Evolutionary conservation across 1,140 invertebrate genomes (phyloP).

Genomic region (Bombus confusus): DNA sequence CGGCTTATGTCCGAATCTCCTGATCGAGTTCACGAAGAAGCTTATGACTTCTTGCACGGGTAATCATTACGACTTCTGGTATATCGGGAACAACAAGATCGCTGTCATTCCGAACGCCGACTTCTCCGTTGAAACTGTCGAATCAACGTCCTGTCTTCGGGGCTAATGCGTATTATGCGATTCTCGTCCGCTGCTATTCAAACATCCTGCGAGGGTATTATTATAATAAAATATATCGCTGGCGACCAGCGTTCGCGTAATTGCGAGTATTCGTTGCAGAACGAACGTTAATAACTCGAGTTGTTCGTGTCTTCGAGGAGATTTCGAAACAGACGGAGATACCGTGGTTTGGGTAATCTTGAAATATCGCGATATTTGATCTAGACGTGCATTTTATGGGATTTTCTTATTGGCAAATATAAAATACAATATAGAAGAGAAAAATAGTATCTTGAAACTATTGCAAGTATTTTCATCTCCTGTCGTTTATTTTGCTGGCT

Average conservation of each 20-base stretch:
- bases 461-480: too few relatives aligned
- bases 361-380: background rate
- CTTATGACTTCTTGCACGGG: constrained; percentile 57
- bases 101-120: background rate
- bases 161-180: too few relatives aligned
- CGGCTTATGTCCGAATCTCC: background rate
- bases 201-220: too few relatives aligned
- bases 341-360: background rate
- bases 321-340: background rate
- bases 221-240: too few relatives aligned
- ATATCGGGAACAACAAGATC: background rate
- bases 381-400: too few relatives aligned
- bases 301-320: background rate
- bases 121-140: background rate
- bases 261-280: background rate
- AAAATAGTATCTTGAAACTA: too few relatives aligned
- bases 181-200: too few relatives aligned
- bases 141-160: constrained; percentile 4
- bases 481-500: too few relatives aligned
- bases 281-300: background rate
- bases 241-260: background rate
- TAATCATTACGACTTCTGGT: background rate
- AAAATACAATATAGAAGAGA: too few relatives aligned
- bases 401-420: too few relatives aligned
- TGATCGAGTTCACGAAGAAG: constrained; percentile 23